Percentiles rank a stretch among this genome's conserved stretches.
Evolutionary conservation across 2,113 vertebrate species (phyloP).

Genomic region (Octodon degus): DNA sequence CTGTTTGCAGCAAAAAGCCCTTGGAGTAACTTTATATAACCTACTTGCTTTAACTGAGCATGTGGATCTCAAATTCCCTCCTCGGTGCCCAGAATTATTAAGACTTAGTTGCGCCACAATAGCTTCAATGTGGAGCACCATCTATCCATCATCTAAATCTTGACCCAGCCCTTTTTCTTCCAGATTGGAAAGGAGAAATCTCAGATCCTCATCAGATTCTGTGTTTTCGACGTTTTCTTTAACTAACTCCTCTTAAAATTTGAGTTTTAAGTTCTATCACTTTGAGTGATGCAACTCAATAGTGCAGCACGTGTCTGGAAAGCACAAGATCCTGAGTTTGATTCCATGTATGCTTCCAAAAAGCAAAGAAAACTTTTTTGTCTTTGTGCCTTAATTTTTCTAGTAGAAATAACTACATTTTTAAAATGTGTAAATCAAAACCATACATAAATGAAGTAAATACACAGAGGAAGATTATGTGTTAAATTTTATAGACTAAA

Average conservation of each 20-base stretch:
- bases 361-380: background rate
- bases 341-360: background rate
- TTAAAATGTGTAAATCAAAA: background rate
- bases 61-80: background rate
- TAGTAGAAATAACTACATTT: background rate
- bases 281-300: background rate
- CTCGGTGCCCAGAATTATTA: slow-evolving; percentile 25
- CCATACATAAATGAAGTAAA: background rate
- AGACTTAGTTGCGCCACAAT: background rate
- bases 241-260: background rate
- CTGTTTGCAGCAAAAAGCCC: slow-evolving; percentile 13
- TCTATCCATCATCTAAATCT: background rate
- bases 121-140: background rate
- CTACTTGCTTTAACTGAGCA: slow-evolving; percentile 20
- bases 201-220: background rate
- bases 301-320: background rate
- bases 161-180: background rate
- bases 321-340: background rate
- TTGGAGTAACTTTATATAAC: slow-evolving; percentile 51
- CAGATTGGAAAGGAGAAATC: background rate
- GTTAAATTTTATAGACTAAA: background rate
- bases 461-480: background rate
- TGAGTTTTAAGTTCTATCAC: background rate
- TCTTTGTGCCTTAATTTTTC: background rate
- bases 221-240: background rate